Conservation (phyloP, 2,888 invertebrate genomes). For the Nomada ferruginata region DNA sequence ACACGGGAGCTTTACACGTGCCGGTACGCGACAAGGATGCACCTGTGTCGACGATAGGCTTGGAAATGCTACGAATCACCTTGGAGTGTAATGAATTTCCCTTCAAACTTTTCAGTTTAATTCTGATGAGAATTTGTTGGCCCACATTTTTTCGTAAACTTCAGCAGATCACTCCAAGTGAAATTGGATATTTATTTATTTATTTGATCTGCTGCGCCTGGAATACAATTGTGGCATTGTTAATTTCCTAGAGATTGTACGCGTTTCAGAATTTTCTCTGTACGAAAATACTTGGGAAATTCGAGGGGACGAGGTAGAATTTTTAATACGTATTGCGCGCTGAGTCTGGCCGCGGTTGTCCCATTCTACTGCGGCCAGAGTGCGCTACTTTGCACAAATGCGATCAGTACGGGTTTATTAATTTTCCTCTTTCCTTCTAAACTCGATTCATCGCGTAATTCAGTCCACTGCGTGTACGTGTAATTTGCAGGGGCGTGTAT, state of each 20-base stretch:
- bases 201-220: too few species aligned
- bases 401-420: not conserved
- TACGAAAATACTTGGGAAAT: too few species aligned
- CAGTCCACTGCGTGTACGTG: too few species aligned
- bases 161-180: too few species aligned
- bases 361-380: constrained; percentile 22
- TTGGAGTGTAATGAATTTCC: not conserved
- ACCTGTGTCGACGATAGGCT: constrained; percentile 31
- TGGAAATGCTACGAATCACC: constrained; percentile 27
- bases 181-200: too few species aligned
- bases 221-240: not conserved
- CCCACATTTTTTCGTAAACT: too few species aligned
- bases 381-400: not conserved
- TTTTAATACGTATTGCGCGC: not conserved
- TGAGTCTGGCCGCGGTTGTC: constrained; percentile 23
- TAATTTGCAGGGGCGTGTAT: too few species aligned
- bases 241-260: not conserved
- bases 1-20: not conserved
- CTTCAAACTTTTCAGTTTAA: not conserved
- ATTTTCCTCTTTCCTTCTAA: too few species aligned
- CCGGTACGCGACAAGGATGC: constrained; percentile 16
- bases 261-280: too few species aligned
- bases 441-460: too few species aligned
- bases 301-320: too few species aligned
- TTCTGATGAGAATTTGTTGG: not conserved